Conservation (phyloP, 2,797 vertebrate species). For the Lutjanus argentimaculatus region DNA sequence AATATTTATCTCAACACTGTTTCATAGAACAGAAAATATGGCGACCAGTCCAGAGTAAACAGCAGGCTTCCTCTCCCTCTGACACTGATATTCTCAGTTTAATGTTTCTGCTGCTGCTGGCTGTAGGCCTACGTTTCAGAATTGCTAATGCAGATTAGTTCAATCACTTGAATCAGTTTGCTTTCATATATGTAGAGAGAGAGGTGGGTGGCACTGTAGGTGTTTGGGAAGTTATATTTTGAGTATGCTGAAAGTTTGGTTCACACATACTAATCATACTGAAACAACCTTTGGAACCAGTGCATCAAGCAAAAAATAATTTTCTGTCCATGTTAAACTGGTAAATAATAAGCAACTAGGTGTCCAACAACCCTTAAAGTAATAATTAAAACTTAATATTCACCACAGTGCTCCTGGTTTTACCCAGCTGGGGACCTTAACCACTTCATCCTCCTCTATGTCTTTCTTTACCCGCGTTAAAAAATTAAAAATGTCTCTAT, state of each 20-base stretch:
- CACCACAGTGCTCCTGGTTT: neutral
- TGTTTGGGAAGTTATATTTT: constrained; percentile 8
- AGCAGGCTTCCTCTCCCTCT: constrained; percentile 59
- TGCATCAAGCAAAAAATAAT: neutral
- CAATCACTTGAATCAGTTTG: constrained; percentile 9
- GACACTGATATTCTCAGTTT: constrained; percentile 42
- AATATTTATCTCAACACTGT: constrained; percentile 74
- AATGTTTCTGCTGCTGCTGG: constrained; percentile 40
- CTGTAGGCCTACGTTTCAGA: neutral
- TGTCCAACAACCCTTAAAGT: neutral
- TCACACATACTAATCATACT: neutral
- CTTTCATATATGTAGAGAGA: constrained; percentile 19
- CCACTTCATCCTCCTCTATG: neutral
- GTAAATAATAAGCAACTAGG: neutral
- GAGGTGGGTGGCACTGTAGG: neutral
- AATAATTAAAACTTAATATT: neutral
- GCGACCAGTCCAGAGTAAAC: constrained; percentile 71
- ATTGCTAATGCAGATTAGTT: constrained; percentile 20
- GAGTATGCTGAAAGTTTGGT: neutral
- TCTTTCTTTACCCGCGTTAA: neutral
- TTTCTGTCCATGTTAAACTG: neutral
- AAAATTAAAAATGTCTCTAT: neutral
- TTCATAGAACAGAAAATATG: constrained; percentile 68
- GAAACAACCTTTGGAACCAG: constrained; percentile 1
- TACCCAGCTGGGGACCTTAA: neutral